These are phyloP conservation scores for Xiphophorus couchianus DNA, from an alignment of 2,113 vertebrate species.

Conservation along the genomic window DNA sequence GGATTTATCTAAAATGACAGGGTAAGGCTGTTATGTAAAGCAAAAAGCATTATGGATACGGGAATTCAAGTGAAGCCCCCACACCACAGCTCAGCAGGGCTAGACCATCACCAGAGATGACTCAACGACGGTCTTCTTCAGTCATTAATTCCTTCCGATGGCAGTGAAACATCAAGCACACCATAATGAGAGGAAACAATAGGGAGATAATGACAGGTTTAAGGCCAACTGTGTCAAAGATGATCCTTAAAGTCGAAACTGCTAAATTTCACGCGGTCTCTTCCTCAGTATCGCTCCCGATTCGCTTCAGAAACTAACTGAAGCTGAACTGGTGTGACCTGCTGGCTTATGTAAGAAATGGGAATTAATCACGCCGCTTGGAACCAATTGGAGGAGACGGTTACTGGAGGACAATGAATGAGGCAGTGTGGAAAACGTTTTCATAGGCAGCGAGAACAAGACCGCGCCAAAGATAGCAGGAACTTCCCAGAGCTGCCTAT, in stretches of 20 bases:
- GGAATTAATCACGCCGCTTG: constrained; percentile 25
- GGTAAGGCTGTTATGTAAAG: constrained; percentile 3
- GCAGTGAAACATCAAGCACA: constrained; percentile 7
- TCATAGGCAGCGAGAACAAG: not conserved
- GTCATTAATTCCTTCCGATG: constrained; percentile 19
- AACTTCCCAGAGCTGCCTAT: constrained; percentile 1
- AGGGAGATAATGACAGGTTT: not conserved
- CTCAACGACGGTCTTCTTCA: not conserved
- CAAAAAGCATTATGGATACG: constrained; percentile 6
- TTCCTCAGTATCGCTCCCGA: constrained; percentile 11
- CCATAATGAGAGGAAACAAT: not conserved
- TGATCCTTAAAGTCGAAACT: not conserved
- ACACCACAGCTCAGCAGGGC: not conserved
- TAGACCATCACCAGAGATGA: not conserved
- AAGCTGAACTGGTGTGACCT: constrained; percentile 8
- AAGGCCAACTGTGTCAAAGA: not conserved
- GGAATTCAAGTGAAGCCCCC: not conserved
- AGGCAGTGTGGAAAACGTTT: constrained; percentile 12
- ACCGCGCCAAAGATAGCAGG: constrained; percentile 14
- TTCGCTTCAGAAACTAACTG: constrained; percentile 18
- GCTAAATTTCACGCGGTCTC: too few species aligned
- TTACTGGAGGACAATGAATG: constrained; percentile 18
- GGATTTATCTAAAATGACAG: constrained; percentile 15
- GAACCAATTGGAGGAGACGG: constrained; percentile 27
- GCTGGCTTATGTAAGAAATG: constrained; percentile 7